phyloP scores from a whole-genome alignment of 2,113 vertebrate species.

The Paralichthys olivaceus region DNA sequence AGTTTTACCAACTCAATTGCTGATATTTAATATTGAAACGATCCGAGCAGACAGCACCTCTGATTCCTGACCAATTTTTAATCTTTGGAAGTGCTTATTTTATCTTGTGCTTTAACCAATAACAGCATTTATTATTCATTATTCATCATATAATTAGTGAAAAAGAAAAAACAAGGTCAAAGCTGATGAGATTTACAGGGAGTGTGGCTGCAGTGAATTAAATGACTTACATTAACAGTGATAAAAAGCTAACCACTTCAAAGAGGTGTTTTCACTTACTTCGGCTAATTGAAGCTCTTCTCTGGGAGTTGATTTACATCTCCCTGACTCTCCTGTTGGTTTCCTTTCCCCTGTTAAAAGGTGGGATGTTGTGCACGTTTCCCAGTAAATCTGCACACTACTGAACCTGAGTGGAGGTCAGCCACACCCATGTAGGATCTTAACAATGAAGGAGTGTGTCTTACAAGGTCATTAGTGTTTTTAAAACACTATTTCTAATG shows the following conservation, averaged over 20 bases:
- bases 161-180: not conserved
- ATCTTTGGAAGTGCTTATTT: not conserved
- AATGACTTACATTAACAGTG: not conserved
- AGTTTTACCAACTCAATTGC: too few relatives aligned
- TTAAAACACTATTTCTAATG: not conserved
- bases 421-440: not conserved
- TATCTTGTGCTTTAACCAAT: not conserved
- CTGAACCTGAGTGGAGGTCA: not conserved
- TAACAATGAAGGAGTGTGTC: not conserved
- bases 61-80: not conserved
- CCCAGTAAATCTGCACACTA: constrained; percentile 5
- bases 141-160: not conserved
- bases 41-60: not conserved
- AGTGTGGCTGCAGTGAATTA: not conserved
- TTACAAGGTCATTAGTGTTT: not conserved
- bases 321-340: not conserved
- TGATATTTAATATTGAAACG: not conserved
- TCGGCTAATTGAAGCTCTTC: constrained; percentile 17
- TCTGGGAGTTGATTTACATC: constrained; percentile 4
- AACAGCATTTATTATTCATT: not conserved
- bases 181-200: not conserved
- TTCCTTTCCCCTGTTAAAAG: constrained; percentile 20
- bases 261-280: not conserved
- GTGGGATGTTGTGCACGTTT: not conserved
- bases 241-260: not conserved